These are phyloP conservation scores for Sisor rabdophorus DNA, from an alignment of 2,113 vertebrate species.

Conservation along the genomic window DNA sequence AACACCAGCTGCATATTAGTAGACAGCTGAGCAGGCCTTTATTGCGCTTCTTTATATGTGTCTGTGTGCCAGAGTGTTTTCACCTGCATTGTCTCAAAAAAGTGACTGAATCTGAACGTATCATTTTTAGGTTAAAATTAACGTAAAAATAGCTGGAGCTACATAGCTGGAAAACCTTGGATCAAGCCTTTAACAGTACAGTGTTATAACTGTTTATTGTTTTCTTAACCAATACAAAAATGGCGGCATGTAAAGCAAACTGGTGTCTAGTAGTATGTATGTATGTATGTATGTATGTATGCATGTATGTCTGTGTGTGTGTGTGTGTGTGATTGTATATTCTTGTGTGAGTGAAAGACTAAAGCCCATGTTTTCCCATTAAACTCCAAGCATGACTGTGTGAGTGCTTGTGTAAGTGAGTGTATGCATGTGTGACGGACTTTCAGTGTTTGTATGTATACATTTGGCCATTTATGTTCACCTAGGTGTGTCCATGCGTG, in stretches of 20 bases:
- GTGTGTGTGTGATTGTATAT: background rate
- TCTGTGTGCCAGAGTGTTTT: background rate
- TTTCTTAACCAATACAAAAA: constrained; percentile 32
- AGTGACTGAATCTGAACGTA: background rate
- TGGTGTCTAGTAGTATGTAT: constrained; percentile 26
- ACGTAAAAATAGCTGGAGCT: no score
- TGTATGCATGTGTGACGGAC: constrained; percentile 36
- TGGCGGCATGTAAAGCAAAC: constrained; percentile 16
- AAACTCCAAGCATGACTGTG: constrained; percentile 31
- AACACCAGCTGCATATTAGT: constrained; percentile 16
- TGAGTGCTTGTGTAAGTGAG: constrained; percentile 35
- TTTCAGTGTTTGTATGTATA: constrained; percentile 33
- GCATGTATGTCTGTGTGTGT: background rate
- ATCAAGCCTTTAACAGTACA: background rate
- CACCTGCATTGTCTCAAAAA: background rate
- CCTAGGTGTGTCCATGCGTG: constrained; percentile 29
- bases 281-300: background rate
- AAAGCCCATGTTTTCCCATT: constrained; percentile 36
- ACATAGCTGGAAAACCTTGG: background rate
- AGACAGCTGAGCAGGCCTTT: constrained; percentile 15
- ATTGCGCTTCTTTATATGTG: background rate
- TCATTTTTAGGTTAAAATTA: no score
- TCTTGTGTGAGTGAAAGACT: constrained; percentile 20
- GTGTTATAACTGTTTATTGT: constrained; percentile 26
- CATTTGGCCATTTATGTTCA: constrained; percentile 42